Evolutionary conservation across 2,797 vertebrate species (phyloP).

Genomic region (Enteromius viviparus): DNA sequence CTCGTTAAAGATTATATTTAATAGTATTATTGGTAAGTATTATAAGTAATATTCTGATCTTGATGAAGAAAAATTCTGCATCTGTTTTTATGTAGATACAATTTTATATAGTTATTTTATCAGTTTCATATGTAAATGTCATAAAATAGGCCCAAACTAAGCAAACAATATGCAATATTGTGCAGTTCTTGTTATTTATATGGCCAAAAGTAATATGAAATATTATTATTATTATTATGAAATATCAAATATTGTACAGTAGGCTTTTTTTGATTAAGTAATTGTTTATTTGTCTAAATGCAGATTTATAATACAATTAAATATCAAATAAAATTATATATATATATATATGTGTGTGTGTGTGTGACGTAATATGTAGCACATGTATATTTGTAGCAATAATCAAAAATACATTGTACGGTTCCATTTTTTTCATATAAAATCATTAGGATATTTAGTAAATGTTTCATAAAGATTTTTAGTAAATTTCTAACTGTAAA

Average conservation of each 20-base stretch:
- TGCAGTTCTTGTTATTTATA: not conserved
- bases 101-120: not conserved
- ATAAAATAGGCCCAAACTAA: not conserved
- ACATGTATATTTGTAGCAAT: too few species aligned
- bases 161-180: not conserved
- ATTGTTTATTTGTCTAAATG: not conserved
- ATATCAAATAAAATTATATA: not conserved
- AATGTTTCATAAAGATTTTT: too few species aligned
- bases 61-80: too few species aligned
- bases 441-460: too few species aligned
- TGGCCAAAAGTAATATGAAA: not conserved
- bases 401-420: too few species aligned
- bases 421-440: too few species aligned
- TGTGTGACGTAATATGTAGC: too few species aligned
- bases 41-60: not conserved
- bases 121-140: not conserved
- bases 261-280: not conserved
- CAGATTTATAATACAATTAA: not conserved
- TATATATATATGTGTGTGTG: too few species aligned
- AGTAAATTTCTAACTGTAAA: too few species aligned
- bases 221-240: too few species aligned
- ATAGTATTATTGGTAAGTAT: not conserved
- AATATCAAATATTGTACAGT: not conserved
- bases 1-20: not conserved
- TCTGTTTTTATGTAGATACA: not conserved